phyloP scores from a whole-genome alignment of 2,797 vertebrate genomes.

The Anolis apletophallus region DNA sequence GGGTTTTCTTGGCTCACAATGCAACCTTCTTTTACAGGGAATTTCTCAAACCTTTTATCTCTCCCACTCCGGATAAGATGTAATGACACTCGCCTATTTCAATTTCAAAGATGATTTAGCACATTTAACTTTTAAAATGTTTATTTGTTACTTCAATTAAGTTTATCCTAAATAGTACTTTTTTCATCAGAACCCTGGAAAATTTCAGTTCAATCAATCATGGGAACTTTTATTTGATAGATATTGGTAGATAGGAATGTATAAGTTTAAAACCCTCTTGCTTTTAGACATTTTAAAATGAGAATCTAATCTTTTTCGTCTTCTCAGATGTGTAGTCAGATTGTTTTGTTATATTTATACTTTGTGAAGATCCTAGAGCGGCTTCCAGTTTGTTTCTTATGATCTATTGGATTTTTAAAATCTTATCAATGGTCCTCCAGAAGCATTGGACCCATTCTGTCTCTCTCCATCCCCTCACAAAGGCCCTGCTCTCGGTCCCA shows the following conservation, averaged over 20 bases:
- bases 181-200: background rate
- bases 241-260: background rate
- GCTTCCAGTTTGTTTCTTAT: background rate
- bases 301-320: background rate
- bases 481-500: too few species aligned
- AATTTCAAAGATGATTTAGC: background rate
- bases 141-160: slow-evolving; percentile 2
- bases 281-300: background rate
- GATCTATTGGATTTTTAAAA: too few species aligned
- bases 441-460: background rate
- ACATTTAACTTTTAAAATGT: slow-evolving; percentile 1
- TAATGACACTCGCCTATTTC: slow-evolving; percentile 15
- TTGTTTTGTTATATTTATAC: background rate
- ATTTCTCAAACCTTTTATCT: slow-evolving; percentile 4
- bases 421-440: too few species aligned
- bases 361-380: background rate
- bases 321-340: background rate
- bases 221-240: background rate
- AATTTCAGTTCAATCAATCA: background rate
- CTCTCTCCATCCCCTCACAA: too few species aligned
- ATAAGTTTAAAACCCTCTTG: background rate
- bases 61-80: background rate
- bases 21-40: background rate
- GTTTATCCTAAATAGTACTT: background rate
- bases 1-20: background rate